These are phyloP conservation scores for Sturnus vulgaris DNA, from an alignment of 2,113 vertebrate genomes.

Conservation along the genomic window DNA sequence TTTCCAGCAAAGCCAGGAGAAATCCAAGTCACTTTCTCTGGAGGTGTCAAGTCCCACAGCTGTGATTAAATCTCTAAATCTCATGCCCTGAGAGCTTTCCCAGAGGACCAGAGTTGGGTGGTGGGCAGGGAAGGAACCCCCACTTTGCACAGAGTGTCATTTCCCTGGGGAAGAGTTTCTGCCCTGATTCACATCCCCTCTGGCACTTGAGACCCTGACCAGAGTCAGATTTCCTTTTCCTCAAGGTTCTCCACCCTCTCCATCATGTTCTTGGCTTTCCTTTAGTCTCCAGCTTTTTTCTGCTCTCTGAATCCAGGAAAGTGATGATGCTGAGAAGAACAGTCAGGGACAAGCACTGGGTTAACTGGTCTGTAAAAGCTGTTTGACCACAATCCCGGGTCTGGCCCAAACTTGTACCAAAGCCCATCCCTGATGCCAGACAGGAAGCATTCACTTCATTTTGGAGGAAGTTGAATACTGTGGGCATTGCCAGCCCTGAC, in stretches of 20 bases:
- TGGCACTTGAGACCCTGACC: not conserved
- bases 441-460: not conserved
- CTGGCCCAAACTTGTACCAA: not conserved
- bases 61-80: not conserved
- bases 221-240: not conserved
- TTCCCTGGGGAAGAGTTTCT: not conserved
- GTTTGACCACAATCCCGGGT: not conserved
- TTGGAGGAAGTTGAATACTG: not conserved
- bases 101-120: not conserved
- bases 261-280: not conserved
- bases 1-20: not conserved
- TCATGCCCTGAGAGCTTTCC: not conserved
- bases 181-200: not conserved
- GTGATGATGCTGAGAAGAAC: not conserved
- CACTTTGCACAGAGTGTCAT: not conserved
- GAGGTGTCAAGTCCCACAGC: accelerated
- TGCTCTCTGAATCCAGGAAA: not conserved
- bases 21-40: not conserved
- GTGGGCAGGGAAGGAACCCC: not conserved
- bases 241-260: not conserved
- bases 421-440: not conserved
- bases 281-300: not conserved
- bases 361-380: not conserved
- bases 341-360: not conserved
- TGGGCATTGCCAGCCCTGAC: not conserved